Evolutionary conservation across 2,113 vertebrate genomes (phyloP).

Genomic region (Oriolus oriolus): DNA sequence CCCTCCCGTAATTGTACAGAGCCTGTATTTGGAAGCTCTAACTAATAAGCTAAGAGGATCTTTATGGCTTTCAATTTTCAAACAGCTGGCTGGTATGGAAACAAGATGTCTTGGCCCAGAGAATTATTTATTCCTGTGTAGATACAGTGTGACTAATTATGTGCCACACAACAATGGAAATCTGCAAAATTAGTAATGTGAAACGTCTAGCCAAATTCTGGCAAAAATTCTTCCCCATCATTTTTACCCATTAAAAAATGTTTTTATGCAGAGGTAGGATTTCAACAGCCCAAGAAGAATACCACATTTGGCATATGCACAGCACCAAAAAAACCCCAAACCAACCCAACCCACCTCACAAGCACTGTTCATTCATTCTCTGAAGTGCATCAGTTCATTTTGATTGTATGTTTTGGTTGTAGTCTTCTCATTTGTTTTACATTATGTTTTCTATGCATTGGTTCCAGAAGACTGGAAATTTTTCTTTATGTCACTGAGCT

Average conservation of each 20-base stretch:
- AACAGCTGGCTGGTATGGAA: constrained; percentile 15
- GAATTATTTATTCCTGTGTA: not conserved
- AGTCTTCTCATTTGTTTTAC: not conserved
- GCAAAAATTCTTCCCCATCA: not conserved
- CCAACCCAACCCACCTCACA: not conserved
- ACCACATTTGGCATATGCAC: not conserved
- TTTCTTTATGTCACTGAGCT: not conserved
- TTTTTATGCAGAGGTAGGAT: not conserved
- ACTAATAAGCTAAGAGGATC: not conserved
- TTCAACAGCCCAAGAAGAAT: not conserved
- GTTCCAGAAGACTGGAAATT: not conserved
- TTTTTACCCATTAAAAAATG: not conserved
- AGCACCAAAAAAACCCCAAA: not conserved
- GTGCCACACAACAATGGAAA: not conserved
- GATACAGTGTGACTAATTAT: not conserved
- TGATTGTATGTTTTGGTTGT: not conserved
- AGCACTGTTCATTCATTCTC: not conserved
- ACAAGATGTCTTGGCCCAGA: not conserved
- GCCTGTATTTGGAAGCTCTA: not conserved
- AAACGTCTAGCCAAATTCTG: not conserved
- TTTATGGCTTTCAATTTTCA: not conserved
- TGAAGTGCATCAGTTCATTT: not conserved
- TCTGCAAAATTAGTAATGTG: not conserved
- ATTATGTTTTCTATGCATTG: not conserved
- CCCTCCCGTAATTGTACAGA: not conserved